Evolutionary conservation across 2,888 invertebrate genomes (phyloP).

Genomic region (Lasioglossum lativentre): DNA sequence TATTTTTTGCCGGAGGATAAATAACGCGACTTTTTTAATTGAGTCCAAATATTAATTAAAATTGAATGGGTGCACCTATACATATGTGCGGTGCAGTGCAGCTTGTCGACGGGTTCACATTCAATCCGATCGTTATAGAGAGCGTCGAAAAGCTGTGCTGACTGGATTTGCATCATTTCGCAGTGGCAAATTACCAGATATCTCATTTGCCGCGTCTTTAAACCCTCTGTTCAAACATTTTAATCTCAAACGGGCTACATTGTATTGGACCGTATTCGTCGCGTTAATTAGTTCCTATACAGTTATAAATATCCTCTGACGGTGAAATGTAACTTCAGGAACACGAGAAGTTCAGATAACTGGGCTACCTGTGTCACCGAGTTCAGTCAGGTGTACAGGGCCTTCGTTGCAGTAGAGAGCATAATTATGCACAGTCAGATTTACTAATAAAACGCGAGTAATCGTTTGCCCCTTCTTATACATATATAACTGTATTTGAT

Average conservation of each 20-base stretch:
- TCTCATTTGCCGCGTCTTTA: constrained; percentile 6
- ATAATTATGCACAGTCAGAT: neutral
- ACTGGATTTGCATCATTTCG: constrained; percentile 17
- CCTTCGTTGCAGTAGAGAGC: neutral
- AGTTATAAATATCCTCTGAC: constrained; percentile 37
- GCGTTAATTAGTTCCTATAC: constrained; percentile 29
- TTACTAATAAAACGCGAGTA: neutral
- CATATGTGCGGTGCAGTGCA: neutral
- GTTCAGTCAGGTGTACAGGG: neutral
- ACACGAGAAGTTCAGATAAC: constrained; percentile 2
- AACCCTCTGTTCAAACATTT: neutral
- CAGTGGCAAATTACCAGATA: neutral
- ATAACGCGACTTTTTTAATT: constrained; percentile 27
- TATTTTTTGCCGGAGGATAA: neutral
- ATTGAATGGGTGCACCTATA: neutral
- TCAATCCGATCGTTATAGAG: neutral
- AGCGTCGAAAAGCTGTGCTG: neutral
- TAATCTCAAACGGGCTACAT: constrained; percentile 13
- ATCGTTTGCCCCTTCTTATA: no score
- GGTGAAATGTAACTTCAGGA: neutral
- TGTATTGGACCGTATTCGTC: neutral
- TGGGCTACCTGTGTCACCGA: neutral
- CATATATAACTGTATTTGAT: no score
- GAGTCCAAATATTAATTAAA: constrained; percentile 14
- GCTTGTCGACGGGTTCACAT: no score